Percentiles rank a stretch among this genome's conserved stretches.
Conservation (phyloP, 2,888 invertebrate species). For the Archips crataeganus region DNA sequence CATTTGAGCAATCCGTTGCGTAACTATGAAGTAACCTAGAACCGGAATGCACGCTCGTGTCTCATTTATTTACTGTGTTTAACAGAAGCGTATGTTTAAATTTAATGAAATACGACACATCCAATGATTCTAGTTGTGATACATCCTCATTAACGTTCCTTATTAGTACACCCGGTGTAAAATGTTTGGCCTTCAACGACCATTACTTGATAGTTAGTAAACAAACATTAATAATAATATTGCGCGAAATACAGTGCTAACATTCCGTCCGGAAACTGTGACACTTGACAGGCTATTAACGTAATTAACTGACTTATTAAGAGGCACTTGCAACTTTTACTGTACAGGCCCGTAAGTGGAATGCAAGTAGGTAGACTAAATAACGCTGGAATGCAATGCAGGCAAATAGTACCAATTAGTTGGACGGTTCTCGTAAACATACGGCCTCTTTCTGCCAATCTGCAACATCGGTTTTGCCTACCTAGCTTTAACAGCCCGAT, state of each 20-base stretch:
- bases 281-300: not conserved
- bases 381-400: constrained; percentile 10
- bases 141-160: constrained; percentile 74
- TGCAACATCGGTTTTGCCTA: not conserved
- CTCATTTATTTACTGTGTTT: constrained; percentile 1
- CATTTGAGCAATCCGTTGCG: constrained; percentile 32
- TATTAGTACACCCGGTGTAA: constrained; percentile 69
- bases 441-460: not conserved
- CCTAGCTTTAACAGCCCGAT: too few species aligned
- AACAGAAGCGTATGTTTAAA: constrained; percentile 1
- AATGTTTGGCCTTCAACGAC: constrained; percentile 63
- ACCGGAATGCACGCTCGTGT: not conserved
- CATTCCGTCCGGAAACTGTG: constrained; percentile 1
- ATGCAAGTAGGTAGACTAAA: constrained; percentile 1
- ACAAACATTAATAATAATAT: constrained; percentile 46
- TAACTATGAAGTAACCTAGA: constrained; percentile 19
- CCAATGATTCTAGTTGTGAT: constrained; percentile 60
- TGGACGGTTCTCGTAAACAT: not conserved
- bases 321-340: constrained; percentile 12
- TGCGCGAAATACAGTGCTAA: not conserved
- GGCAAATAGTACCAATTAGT: constrained; percentile 21
- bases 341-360: not conserved
- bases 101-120: constrained; percentile 52
- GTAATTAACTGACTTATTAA: not conserved
- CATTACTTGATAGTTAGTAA: constrained; percentile 54